Conservation (phyloP, 2,113 vertebrate genomes). For the Craseonycteris thonglongyai region DNA sequence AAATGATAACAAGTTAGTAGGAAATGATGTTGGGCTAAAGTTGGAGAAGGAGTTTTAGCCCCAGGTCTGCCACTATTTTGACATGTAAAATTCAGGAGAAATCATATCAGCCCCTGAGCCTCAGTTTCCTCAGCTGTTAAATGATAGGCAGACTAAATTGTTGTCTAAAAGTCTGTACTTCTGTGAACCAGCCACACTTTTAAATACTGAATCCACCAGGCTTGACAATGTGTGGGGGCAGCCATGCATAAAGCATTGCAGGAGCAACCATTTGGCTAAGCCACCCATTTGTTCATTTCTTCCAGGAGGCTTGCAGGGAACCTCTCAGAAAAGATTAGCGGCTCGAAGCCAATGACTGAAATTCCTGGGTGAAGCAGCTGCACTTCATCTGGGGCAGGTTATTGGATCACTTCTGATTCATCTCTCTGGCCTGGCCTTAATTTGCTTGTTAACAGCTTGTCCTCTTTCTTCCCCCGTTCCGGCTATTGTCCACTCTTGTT, state of each 20-base stretch:
- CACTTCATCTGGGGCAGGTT: conserved; percentile 67
- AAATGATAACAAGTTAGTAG: background rate
- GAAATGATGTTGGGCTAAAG: background rate
- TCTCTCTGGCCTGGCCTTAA: conserved; percentile 37
- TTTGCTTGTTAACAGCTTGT: conserved; percentile 36
- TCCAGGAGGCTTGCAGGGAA: conserved; percentile 73
- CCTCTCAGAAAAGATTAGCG: conserved; percentile 70
- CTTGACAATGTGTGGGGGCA: background rate
- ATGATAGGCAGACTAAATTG: background rate
- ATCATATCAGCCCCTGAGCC: background rate
- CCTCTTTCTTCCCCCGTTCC: background rate
- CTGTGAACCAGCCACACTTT: background rate
- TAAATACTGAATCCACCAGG: background rate
- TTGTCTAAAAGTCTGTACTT: background rate
- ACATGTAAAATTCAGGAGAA: background rate
- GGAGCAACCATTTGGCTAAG: conserved; percentile 53
- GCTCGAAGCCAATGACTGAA: conserved; percentile 70
- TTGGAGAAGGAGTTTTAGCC: background rate
- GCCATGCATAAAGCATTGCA: background rate
- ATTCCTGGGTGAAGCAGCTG: conserved; percentile 69
- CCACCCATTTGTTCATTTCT: conserved; percentile 52
- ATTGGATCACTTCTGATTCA: conserved; percentile 61
- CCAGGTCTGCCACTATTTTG: background rate
- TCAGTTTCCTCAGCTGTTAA: background rate
- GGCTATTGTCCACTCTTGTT: background rate